Conservation (phyloP, 2,797 vertebrate genomes). For the Microchirus variegatus region DNA sequence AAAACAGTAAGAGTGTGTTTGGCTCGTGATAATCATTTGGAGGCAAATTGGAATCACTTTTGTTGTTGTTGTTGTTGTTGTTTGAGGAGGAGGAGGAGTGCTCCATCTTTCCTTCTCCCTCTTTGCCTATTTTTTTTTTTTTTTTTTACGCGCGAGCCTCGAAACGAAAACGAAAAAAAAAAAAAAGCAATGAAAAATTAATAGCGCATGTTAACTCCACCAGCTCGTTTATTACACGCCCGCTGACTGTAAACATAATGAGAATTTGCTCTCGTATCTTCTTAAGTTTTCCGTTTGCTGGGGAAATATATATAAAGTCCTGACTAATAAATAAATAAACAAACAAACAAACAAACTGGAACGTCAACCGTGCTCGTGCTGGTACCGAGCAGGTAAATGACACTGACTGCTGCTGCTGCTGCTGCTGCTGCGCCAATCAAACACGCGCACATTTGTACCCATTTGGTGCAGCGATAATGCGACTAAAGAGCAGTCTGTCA, state of each 20-base stretch:
- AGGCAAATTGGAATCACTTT: constrained; percentile 61
- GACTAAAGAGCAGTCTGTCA: constrained; percentile 32
- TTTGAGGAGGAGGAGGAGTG: no score
- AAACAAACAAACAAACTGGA: constrained; percentile 45
- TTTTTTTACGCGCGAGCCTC: constrained; percentile 67
- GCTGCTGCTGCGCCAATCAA: constrained; percentile 28
- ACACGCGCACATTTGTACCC: constrained; percentile 14
- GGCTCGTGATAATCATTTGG: constrained; percentile 72
- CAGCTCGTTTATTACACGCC: constrained; percentile 83
- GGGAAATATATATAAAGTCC: constrained; percentile 65
- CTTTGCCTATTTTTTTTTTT: constrained; percentile 41
- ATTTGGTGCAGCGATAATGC: constrained; percentile 28
- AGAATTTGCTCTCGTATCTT: constrained; percentile 72
- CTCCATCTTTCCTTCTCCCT: constrained; percentile 21
- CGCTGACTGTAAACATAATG: constrained; percentile 81
- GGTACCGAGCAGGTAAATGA: constrained; percentile 23
- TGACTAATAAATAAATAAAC: constrained; percentile 59
- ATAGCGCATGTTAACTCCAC: constrained; percentile 82
- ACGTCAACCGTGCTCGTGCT: constrained; percentile 37
- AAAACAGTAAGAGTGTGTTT: constrained; percentile 62
- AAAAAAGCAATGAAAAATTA: constrained; percentile 80
- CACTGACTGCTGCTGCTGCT: neutral
- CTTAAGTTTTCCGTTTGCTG: constrained; percentile 67
- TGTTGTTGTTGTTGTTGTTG: constrained; percentile 47
- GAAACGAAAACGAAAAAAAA: constrained; percentile 68